Evolutionary conservation across 1,140 invertebrate genomes (phyloP).

Genomic region (Zaprionus ornatus): DNA sequence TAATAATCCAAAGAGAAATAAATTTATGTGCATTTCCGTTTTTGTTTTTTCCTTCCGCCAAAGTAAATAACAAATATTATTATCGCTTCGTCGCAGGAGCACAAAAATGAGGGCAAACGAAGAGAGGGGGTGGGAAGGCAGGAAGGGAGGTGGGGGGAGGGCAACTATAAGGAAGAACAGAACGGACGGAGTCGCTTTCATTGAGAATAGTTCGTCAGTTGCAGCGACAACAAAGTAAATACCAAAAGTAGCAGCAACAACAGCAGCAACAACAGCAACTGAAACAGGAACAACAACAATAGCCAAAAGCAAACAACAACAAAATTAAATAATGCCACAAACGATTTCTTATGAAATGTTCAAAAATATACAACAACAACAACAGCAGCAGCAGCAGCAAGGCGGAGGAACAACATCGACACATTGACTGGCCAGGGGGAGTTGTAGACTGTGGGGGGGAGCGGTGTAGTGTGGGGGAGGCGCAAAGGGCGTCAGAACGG

Average conservation of each 20-base stretch:
- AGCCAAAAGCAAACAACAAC: constrained; percentile 31
- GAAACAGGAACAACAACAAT: constrained; percentile 14
- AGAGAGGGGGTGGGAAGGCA: constrained; percentile 7
- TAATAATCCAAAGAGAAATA: constrained; percentile 73
- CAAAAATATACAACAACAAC: constrained; percentile 44
- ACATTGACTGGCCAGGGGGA: constrained; percentile 4
- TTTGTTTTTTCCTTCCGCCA: constrained; percentile 77
- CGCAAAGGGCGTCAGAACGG: constrained; percentile 43
- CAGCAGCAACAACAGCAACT: constrained; percentile 18
- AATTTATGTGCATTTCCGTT: constrained; percentile 84
- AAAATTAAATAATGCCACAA: constrained; percentile 56
- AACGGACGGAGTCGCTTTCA: constrained; percentile 10
- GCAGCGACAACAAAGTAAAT: constrained; percentile 42
- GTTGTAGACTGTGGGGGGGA: not conserved
- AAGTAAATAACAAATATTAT: constrained; percentile 84
- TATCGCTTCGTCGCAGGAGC: constrained; percentile 72
- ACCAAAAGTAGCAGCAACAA: constrained; percentile 19
- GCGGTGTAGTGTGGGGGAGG: constrained; percentile 3
- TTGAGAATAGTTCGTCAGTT: constrained; percentile 43
- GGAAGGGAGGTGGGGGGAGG: not conserved
- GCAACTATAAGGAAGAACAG: not conserved
- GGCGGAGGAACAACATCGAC: constrained; percentile 8
- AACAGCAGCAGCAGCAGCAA: not conserved
- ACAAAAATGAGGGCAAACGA: constrained; percentile 21
- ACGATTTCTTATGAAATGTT: constrained; percentile 57